phyloP scores from a whole-genome alignment of 2,797 vertebrate genomes.

The Myotis vivesi region DNA sequence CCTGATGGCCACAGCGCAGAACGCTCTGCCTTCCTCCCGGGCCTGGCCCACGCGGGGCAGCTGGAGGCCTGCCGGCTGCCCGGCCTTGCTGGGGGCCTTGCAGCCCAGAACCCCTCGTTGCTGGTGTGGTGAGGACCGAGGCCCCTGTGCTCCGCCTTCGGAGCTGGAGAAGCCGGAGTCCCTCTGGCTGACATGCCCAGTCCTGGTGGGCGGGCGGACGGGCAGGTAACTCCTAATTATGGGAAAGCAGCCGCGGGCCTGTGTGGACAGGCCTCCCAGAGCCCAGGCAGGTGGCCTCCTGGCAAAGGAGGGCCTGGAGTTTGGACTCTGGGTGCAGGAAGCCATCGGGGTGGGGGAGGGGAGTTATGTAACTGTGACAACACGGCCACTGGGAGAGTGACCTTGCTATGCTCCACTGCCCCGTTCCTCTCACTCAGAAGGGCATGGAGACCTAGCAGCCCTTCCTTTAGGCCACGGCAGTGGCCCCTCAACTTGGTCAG shows the following conservation, averaged over 20 bases:
- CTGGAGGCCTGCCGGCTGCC: background rate
- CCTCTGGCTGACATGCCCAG: background rate
- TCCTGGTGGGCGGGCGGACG: background rate
- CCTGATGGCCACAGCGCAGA: background rate
- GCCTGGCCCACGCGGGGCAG: background rate
- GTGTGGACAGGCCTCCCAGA: background rate
- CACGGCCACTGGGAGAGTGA: background rate
- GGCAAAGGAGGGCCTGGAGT: background rate
- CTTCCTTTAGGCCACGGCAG: background rate
- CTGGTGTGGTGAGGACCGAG: background rate
- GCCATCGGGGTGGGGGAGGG: background rate
- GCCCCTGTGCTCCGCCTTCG: fast-evolving
- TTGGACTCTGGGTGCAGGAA: slow-evolving; percentile 8
- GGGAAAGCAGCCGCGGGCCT: background rate
- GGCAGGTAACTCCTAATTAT: slow-evolving; percentile 28
- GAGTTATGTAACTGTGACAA: slow-evolving; percentile 9
- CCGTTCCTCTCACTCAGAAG: background rate
- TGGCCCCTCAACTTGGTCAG: background rate
- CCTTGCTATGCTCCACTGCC: background rate
- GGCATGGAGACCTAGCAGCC: background rate
- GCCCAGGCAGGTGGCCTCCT: slow-evolving; percentile 48
- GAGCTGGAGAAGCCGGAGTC: fast-evolving
- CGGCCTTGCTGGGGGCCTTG: background rate
- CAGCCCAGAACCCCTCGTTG: background rate
- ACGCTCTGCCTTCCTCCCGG: fast-evolving